Percentiles rank a stretch among this genome's conserved stretches.
Conservation (phyloP, 2,888 invertebrate species). For the Actias luna region DNA sequence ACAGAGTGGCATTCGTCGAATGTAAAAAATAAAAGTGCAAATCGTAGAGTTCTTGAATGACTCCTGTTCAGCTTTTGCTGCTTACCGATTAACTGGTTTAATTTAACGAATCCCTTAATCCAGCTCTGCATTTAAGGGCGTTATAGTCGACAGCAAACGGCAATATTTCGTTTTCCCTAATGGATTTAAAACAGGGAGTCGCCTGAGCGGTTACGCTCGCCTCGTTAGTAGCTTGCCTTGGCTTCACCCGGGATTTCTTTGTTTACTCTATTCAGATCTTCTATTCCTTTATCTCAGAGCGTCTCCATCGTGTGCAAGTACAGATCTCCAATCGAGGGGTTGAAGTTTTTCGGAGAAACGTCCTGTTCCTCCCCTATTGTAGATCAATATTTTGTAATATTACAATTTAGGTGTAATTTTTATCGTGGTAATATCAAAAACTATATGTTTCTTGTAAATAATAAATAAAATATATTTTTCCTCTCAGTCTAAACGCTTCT, state of each 20-base stretch:
- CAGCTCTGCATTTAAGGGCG: constrained; percentile 20
- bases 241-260: neutral
- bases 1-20: too few relatives aligned
- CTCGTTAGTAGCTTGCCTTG: constrained; percentile 5
- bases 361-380: neutral
- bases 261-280: neutral
- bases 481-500: too few relatives aligned
- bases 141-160: constrained; percentile 30
- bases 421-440: too few relatives aligned
- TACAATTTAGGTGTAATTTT: too few relatives aligned
- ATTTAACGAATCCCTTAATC: constrained; percentile 15
- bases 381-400: too few relatives aligned
- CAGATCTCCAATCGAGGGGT: neutral
- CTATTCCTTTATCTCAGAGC: neutral
- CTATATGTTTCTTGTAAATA: too few relatives aligned
- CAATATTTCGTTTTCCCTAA: constrained; percentile 53
- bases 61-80: neutral
- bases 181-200: constrained; percentile 50
- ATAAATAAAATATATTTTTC: too few relatives aligned
- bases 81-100: neutral
- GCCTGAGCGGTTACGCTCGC: constrained; percentile 14
- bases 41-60: neutral
- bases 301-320: neutral
- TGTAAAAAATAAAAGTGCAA: neutral
- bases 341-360: neutral